Evolutionary conservation across 1,140 invertebrate species (phyloP).

Genomic region (Scaptomyza pallida): DNA sequence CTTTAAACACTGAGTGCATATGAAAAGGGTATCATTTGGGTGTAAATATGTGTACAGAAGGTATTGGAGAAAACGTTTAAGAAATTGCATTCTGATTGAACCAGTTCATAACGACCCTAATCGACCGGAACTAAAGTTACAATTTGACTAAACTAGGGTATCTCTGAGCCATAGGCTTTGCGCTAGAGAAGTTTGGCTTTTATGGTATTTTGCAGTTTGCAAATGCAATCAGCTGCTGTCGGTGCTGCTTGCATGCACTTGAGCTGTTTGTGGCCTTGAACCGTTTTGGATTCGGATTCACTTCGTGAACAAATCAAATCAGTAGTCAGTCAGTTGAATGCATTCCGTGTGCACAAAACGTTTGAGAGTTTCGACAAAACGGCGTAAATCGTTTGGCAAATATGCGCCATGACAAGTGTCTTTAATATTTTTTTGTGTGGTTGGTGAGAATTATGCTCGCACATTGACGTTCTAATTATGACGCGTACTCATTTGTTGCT

Average conservation of each 20-base stretch:
- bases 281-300: constrained; percentile 13
- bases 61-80: no score
- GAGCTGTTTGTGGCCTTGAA: constrained; percentile 27
- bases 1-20: no score
- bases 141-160: no score
- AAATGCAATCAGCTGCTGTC: not conserved
- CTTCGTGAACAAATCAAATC: constrained; percentile 17
- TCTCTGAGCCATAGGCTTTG: no score
- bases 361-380: not conserved
- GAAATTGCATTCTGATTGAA: no score
- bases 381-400: not conserved
- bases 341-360: constrained; percentile 5
- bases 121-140: no score
- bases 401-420: constrained; percentile 20
- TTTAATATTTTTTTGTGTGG: no score
- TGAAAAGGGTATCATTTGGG: no score
- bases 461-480: constrained; percentile 41
- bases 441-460: constrained; percentile 21
- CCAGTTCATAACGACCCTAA: no score
- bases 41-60: no score
- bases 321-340: constrained; percentile 3
- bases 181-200: no score
- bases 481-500: not conserved
- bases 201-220: no score
- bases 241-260: constrained; percentile 4